phyloP scores from a whole-genome alignment of 2,113 vertebrate genomes.

The Cephalopterus ornatus region DNA sequence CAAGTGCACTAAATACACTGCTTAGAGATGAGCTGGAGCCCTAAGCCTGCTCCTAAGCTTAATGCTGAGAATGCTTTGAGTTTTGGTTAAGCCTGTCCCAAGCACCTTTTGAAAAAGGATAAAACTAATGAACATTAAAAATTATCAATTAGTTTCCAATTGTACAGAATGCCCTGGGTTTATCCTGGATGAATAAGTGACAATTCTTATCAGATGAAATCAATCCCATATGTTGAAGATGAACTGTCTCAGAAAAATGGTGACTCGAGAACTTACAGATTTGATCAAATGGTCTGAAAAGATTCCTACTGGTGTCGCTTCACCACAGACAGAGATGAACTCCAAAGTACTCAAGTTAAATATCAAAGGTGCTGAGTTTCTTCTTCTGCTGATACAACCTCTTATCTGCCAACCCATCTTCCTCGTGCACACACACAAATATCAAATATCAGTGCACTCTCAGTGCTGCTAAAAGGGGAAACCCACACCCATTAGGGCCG shows the following conservation, averaged over 20 bases:
- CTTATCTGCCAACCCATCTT: not conserved
- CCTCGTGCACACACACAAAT: not conserved
- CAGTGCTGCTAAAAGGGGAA: not conserved
- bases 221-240: accelerated
- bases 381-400: not conserved
- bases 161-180: not conserved
- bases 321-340: not conserved
- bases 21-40: not conserved
- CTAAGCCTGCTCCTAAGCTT: not conserved
- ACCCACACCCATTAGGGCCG: not conserved
- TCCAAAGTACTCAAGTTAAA: not conserved
- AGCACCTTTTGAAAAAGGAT: not conserved
- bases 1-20: accelerated
- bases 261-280: not conserved
- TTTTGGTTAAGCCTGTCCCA: not conserved
- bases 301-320: not conserved
- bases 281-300: not conserved
- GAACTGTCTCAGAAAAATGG: not conserved
- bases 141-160: not conserved
- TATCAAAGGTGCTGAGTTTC: not conserved
- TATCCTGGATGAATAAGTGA: not conserved
- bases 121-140: not conserved
- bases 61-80: not conserved
- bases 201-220: not conserved
- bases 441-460: not conserved